These are phyloP conservation scores for Gavia stellata DNA, from an alignment of 2,113 vertebrate species.

Conservation along the genomic window DNA sequence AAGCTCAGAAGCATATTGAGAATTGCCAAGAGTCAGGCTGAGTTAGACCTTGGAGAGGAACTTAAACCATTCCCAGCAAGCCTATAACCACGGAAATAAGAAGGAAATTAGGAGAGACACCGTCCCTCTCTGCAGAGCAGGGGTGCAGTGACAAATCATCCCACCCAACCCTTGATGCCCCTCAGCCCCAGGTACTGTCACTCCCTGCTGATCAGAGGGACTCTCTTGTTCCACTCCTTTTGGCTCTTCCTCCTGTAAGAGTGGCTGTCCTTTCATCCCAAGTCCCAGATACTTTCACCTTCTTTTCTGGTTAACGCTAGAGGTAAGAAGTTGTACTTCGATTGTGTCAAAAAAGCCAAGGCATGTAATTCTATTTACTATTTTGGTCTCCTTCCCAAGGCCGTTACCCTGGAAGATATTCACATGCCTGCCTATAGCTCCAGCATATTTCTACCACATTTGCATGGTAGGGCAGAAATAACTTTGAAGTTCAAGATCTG, in stretches of 20 bases:
- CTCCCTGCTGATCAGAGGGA: not conserved
- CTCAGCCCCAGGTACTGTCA: not conserved
- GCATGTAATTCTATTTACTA: not conserved
- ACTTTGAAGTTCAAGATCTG: not conserved
- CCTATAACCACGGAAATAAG: not conserved
- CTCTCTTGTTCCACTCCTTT: not conserved
- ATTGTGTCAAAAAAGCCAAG: not conserved
- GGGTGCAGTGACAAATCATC: not conserved
- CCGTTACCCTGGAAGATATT: not conserved
- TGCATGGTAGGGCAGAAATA: not conserved
- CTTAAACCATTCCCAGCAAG: not conserved
- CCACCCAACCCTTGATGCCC: rapidly evolving
- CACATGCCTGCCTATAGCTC: not conserved
- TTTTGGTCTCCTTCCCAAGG: not conserved
- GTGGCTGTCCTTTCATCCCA: not conserved
- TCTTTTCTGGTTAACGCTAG: not conserved
- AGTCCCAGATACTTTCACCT: not conserved
- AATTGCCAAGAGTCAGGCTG: not conserved
- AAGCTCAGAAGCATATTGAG: not conserved
- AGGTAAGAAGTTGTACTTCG: not conserved
- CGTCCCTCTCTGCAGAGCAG: not conserved
- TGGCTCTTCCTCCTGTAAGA: not conserved
- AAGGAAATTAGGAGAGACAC: not conserved
- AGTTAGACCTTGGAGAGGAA: not conserved
- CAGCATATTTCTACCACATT: not conserved